phyloP scores from a whole-genome alignment of 1,140 invertebrate genomes.

The Diabrotica undecimpunctata region DNA sequence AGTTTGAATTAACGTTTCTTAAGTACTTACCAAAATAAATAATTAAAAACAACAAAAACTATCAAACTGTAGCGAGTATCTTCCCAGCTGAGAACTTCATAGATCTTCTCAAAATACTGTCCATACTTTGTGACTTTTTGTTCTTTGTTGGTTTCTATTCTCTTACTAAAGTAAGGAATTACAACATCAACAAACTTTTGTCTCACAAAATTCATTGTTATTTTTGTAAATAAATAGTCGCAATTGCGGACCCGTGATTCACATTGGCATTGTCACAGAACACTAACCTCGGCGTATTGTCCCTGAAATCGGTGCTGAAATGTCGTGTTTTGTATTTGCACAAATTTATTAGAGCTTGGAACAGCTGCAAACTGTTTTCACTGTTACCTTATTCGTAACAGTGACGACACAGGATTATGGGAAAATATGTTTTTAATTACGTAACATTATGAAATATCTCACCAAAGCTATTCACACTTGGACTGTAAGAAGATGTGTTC shows the following conservation, averaged over 20 bases:
- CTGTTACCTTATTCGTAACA: too few species aligned
- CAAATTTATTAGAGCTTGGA: too few species aligned
- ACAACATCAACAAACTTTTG: conserved; percentile 4
- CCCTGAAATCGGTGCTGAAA: too few species aligned
- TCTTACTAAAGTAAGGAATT: not conserved
- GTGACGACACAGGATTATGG: too few species aligned
- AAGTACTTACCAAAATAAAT: conserved; percentile 23
- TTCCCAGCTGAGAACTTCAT: conserved; percentile 31
- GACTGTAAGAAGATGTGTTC: too few species aligned
- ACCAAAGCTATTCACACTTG: too few species aligned
- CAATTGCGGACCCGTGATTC: not conserved
- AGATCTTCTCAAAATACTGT: conserved; percentile 27
- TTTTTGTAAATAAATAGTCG: not conserved
- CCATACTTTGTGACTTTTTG: conserved; percentile 25
- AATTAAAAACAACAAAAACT: conserved; percentile 25
- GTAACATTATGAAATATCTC: too few species aligned
- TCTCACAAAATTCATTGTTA: conserved; percentile 9
- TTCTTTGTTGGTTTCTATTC: conserved; percentile 13
- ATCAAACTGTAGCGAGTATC: conserved; percentile 19
- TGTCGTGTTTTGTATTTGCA: too few species aligned
- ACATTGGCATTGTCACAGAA: not conserved
- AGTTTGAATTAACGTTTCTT: too few species aligned
- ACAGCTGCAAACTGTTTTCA: too few species aligned
- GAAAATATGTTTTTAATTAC: too few species aligned
- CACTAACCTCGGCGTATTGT: too few species aligned